Base-by-base conservation (phyloP, 2,888 invertebrate genomes). In the Xestia c-nigrum region DNA sequence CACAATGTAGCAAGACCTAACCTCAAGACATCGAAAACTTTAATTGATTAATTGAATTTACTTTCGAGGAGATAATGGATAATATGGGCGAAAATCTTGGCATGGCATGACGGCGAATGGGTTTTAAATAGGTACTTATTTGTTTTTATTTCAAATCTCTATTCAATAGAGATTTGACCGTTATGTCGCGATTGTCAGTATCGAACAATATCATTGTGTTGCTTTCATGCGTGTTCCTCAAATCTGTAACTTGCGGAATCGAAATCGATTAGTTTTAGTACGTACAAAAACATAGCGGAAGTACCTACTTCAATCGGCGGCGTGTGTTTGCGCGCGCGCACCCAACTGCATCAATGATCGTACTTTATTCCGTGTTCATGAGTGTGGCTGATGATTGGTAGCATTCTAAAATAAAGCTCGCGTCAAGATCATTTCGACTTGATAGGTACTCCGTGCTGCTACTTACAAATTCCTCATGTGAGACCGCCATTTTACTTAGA, bases 281-380 rank as follows among this genome's bases (percentile, higher is more conserved):
- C 31, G 19, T 64, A 40, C 40, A 81, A 74, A 85, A 81, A 85
- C 57, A 59, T 63, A 21, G 69, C 82, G 83, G 85, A 85, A 83
- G 47, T n/a, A 47, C n/a, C n/a, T n/a, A n/a, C 38, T 47, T 50
- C 40, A 64, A 21, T 10, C 14, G 16, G 67, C 46, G 71, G 67
- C 46, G 71, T 43, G 64, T 46, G n/a, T 52, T 31, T 74, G 76
- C 78, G 61, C 59, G 24, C 61, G 68, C 65, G 72, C 82, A 72
- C 21, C n/a, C 16, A 55, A 67, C 50, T 64, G 69, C 40, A 61
- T 64, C 59, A 46, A 78, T 74, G 40, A 63, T 52, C 24, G 47
- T 47, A 43, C 24, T 50, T 19, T 57, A 46, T 74, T 81, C 61
- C 72, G 77, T 69, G 63, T 74, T 69, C 50, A 70, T 74, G 31